Conservation (phyloP, 2,797 vertebrate species). For the Onychomys leucogaster region DNA sequence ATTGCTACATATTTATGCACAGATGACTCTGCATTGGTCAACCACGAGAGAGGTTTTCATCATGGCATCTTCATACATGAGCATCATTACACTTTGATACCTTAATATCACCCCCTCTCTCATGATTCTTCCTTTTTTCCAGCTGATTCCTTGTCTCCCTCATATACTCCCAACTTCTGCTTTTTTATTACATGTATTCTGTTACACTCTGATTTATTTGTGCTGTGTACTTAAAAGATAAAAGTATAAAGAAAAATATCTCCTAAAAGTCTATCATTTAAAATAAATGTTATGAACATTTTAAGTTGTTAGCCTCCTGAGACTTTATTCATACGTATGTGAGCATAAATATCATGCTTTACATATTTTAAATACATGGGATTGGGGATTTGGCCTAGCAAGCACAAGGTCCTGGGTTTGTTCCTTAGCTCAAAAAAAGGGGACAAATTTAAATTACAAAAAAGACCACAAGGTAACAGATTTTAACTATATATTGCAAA, state of each 20-base stretch:
- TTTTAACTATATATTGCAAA: background rate
- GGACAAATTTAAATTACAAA: background rate
- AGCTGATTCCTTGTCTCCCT: background rate
- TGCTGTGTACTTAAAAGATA: background rate
- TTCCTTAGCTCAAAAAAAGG: background rate
- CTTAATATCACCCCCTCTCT: too few relatives aligned
- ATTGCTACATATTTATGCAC: background rate
- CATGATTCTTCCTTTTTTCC: too few relatives aligned
- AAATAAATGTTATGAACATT: background rate
- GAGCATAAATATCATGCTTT: background rate
- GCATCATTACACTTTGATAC: background rate
- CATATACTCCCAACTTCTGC: background rate
- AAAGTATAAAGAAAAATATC: background rate
- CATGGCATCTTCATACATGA: background rate
- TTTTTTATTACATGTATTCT: background rate
- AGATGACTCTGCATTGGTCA: background rate
- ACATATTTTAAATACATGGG: background rate
- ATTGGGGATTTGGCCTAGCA: background rate
- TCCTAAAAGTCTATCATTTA: background rate
- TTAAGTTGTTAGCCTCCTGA: background rate
- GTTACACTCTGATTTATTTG: background rate
- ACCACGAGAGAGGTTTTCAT: background rate
- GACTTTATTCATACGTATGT: background rate
- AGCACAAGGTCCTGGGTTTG: background rate
- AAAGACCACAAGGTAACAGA: background rate